Conservation (phyloP, 2,113 vertebrate species). For the Menura novaehollandiae region DNA sequence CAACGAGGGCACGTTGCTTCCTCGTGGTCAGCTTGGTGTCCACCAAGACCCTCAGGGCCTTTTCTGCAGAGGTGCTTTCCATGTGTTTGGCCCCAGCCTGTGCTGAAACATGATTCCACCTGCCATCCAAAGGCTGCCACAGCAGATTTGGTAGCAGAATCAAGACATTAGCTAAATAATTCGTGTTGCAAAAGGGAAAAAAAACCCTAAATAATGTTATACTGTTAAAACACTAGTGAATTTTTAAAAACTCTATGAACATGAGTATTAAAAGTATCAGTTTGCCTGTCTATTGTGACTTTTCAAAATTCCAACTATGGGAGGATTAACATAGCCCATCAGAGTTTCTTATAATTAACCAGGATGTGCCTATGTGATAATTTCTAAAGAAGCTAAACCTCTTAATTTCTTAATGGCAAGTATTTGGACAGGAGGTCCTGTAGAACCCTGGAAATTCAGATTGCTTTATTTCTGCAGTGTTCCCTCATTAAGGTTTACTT, state of each 20-base stretch:
- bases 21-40: neutral
- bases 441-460: neutral
- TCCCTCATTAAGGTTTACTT: constrained; percentile 11
- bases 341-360: neutral
- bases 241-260: neutral
- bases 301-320: neutral
- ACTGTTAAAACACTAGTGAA: neutral
- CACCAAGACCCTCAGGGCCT: neutral
- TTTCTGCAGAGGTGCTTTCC: neutral
- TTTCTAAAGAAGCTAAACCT: neutral
- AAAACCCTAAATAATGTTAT: neutral
- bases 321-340: neutral
- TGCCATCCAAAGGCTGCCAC: neutral
- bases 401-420: neutral
- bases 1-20: rapidly evolving
- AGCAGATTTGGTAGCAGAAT: neutral
- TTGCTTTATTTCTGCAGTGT: neutral
- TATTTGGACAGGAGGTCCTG: neutral
- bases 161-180: neutral
- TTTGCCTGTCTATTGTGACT: neutral
- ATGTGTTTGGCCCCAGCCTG: neutral
- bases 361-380: neutral
- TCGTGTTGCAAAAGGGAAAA: neutral
- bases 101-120: neutral
- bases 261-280: neutral